Conservation (phyloP, 2,113 vertebrate species). For the Indicator indicator region DNA sequence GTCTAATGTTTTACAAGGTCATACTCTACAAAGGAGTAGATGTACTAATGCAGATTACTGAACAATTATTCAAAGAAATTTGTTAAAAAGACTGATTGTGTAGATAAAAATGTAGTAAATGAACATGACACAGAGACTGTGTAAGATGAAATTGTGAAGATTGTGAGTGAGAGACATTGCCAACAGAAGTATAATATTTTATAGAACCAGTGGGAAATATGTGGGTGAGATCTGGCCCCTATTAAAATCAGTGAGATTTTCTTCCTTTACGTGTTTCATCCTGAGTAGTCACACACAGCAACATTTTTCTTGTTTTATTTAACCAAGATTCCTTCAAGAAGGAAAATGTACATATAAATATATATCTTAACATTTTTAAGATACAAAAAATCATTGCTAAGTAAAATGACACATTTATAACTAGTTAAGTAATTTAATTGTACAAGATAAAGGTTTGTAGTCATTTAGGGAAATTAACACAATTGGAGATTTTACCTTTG, state of each 20-base stretch:
- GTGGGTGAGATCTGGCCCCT: neutral
- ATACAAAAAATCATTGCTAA: neutral
- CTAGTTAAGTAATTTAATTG: neutral
- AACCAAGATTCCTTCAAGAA: neutral
- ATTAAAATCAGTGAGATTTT: neutral
- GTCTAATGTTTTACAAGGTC: neutral
- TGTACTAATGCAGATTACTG: neutral
- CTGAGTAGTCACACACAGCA: neutral
- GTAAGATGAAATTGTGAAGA: neutral
- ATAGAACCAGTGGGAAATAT: neutral
- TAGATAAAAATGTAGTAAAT: neutral
- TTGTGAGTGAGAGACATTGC: neutral
- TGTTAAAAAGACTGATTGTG: neutral
- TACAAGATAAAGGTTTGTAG: neutral
- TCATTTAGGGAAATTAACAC: neutral
- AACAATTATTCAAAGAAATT: neutral
- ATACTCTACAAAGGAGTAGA: neutral
- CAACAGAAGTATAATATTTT: neutral
- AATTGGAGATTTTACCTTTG: neutral
- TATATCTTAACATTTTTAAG: neutral
- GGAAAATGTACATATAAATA: neutral
- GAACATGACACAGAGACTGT: neutral
- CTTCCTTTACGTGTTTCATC: neutral
- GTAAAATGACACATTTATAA: neutral
- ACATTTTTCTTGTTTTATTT: neutral